Evolutionary conservation across 2,888 invertebrate genomes (phyloP), one percentile per base, ranked within the genome.

Genomic region (Perithous albicinctus): DNA sequence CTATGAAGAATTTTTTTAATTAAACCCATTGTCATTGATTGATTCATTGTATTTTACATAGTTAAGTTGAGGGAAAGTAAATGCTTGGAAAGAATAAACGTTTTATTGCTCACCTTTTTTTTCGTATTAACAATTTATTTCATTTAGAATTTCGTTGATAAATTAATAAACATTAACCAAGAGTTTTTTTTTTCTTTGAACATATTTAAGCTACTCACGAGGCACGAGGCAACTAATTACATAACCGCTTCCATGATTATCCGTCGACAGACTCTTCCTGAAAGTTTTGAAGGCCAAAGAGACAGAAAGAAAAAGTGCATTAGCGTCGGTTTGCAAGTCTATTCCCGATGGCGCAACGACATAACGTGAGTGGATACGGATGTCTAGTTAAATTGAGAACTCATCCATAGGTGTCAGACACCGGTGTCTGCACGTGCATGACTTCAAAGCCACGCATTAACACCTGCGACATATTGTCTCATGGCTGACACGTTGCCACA

Each of bases 371-470:
- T 67, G 48, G 51, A 67, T 20, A 48, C 67, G 67, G 35, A 51
- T 51, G 67, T 67, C 48, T 51, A 35, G 67, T 32, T 48, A 48
- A 26, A 35, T 12, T 51, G 67, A 48, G 32, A 67, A 67, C 32
- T 32, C 59, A 32, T 29, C 32, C 51, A 12, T 26, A 26, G 26
- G 51, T 59, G 59, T 59, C 59, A 10, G n/a, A 32, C 32, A 10
- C 26, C 12, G 51, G 51, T 26, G 51, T 59, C 15, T 23, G 59
- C 59, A 32, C 59, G 59, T 59, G 32, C 59, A 32, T 15, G 32
- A 59, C 59, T 59, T 15, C 32, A 59, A 59, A 59, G 59, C 32
- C 59, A 18, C 59, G 59, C 15, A 59, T 59, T 59, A 59, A 59
- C 59, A 59, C 59, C 59, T 59, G 59, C 32, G 15, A 59, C 32